phyloP scores from a whole-genome alignment of 2,797 vertebrate genomes.

The Iguana delicatissima region DNA sequence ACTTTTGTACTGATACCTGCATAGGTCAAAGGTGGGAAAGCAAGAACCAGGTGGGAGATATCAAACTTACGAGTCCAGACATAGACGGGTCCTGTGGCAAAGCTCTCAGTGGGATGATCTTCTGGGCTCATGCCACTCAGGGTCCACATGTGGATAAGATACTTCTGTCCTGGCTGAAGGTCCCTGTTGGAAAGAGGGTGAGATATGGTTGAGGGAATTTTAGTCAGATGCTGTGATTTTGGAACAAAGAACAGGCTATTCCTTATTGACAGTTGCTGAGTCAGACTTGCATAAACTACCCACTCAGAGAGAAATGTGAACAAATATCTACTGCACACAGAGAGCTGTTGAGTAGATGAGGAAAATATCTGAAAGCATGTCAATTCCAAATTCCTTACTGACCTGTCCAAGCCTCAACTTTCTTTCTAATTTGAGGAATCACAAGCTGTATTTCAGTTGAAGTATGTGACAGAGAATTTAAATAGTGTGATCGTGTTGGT shows the following conservation, averaged over 20 bases:
- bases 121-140: slow-evolving; percentile 87
- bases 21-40: neutral
- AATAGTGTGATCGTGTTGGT: neutral
- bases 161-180: slow-evolving; percentile 90
- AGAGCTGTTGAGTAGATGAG: slow-evolving; percentile 21
- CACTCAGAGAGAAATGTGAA: slow-evolving; percentile 20
- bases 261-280: slow-evolving; percentile 8
- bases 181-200: slow-evolving; percentile 79
- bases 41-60: neutral
- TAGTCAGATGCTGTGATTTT: slow-evolving; percentile 1
- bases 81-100: slow-evolving; percentile 84
- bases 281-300: slow-evolving; percentile 15
- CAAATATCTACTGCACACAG: slow-evolving; percentile 20
- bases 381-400: slow-evolving; percentile 10
- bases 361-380: slow-evolving; percentile 27
- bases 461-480: neutral
- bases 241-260: slow-evolving; percentile 14
- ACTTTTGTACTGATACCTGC: neutral
- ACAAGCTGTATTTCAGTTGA: slow-evolving; percentile 9
- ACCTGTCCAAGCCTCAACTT: neutral
- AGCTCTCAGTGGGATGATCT: slow-evolving; percentile 89
- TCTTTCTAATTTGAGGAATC: slow-evolving; percentile 10
- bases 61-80: slow-evolving; percentile 93
- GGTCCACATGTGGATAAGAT: slow-evolving; percentile 86
- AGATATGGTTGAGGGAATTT: slow-evolving; percentile 12